Evolutionary conservation across 30 jellyfish, hydroid and myxozoan genomes (phyloP), one percentile per base, ranked within the genome.

Genomic region (Cassiopea xamachana): DNA sequence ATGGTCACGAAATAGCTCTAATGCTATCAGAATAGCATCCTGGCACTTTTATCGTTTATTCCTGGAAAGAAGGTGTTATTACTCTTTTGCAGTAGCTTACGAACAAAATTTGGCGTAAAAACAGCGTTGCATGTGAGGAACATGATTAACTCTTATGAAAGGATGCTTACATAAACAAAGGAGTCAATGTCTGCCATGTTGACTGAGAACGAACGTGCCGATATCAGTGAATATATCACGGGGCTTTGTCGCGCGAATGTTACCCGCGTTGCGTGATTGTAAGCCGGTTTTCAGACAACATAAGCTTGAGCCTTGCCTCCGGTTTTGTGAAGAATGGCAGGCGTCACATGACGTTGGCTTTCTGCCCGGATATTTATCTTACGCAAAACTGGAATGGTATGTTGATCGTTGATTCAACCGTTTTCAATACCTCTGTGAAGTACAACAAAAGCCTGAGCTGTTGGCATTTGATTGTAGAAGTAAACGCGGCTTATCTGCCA

Each of bases 301-400:
- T 9, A 6, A 5, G 51, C 50, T 2, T 15, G 14, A 60, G 71
- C 75, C 43, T 59, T 78, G 51, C 87, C 87, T 78, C 87, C 87
- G 87, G 87, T 48, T 58, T 16, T 3, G 44, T 59, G 46, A 49
- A 6, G 68, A 60, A 69, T 6, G 44, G 43, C 46, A 46, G 69
- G 80, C 80, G 80, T 80, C 89, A 80, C 80, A 60, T 80, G 89
- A 80, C 80, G 70, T 10, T 5, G 27, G 69, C 80, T 80, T 80
- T 78, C 74, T 78, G 73, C n/a, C 60, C 75, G 71, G 81, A 78
- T 78, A 78, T 78, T 78, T 48, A 78, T 78, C 87, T 59, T 47
- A 78, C 87, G 87, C 73, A 78, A 78, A 78, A 80, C 89, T 80
- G 89, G 92, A 70, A 73, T 48, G 70, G 85, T 72, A 83, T 83